Percentiles rank a stretch among this genome's conserved stretches.
Evolutionary conservation across 2,113 vertebrate genomes (phyloP).

Genomic region (Poeciliopsis prolifica): DNA sequence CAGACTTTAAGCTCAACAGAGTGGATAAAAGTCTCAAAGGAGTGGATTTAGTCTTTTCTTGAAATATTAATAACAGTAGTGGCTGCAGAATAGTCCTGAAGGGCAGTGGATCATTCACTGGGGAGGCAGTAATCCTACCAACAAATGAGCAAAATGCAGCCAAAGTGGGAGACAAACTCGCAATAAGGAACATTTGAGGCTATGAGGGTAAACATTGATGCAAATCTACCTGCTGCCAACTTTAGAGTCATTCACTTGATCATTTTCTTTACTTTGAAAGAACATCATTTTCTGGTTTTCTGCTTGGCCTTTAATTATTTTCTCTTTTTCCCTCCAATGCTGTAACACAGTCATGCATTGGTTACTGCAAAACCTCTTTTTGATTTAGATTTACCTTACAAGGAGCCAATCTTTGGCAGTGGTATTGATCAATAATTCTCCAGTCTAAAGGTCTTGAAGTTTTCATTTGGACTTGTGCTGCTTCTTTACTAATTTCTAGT

Average conservation of each 20-base stretch:
- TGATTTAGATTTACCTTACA: not conserved
- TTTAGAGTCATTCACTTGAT: no score
- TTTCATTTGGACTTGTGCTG: not conserved
- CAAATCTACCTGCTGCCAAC: no score
- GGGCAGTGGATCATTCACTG: not conserved
- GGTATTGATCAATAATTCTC: not conserved
- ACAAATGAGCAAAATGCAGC: slow-evolving; percentile 3
- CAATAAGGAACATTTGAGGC: not conserved
- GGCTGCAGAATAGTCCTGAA: not conserved
- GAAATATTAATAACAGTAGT: slow-evolving; percentile 21
- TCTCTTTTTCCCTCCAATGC: no score
- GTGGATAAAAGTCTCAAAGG: slow-evolving; percentile 17
- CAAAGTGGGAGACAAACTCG: slow-evolving; percentile 3
- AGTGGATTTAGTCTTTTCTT: slow-evolving; percentile 14
- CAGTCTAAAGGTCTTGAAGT: no score
- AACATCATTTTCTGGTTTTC: no score
- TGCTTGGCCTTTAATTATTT: no score
- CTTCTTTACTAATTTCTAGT: not conserved
- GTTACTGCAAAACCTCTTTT: no score
- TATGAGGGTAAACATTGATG: slow-evolving; percentile 13
- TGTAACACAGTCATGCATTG: no score
- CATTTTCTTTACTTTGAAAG: no score
- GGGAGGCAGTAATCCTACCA: slow-evolving; percentile 32
- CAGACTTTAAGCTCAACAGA: slow-evolving; percentile 20
- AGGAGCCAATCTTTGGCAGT: not conserved